Evolutionary conservation across 1,140 invertebrate species (phyloP).

Genomic region (Pseudomyrmex gracilis): DNA sequence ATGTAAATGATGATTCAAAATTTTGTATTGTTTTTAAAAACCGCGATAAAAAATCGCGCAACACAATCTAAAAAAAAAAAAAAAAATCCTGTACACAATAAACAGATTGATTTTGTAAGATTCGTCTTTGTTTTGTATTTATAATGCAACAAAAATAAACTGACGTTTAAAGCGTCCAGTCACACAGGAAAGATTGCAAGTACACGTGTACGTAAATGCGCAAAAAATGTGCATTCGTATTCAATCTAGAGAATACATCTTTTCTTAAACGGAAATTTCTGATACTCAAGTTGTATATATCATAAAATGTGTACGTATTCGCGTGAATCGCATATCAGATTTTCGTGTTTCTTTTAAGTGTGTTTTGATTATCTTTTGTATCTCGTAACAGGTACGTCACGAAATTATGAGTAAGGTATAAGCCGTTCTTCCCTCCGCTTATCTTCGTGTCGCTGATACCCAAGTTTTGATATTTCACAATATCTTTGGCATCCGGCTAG

Average conservation of each 20-base stretch:
- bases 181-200: background rate
- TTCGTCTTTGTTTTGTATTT: too few relatives aligned
- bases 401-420: background rate
- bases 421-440: background rate
- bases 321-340: background rate
- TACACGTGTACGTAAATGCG: background rate
- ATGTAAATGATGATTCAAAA: too few relatives aligned
- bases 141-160: too few relatives aligned
- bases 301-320: background rate
- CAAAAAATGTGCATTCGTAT: background rate
- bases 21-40: too few relatives aligned
- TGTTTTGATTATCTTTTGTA: constrained; percentile 13
- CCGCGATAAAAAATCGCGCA: too few relatives aligned
- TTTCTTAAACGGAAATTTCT: background rate
- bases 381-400: background rate
- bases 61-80: too few relatives aligned
- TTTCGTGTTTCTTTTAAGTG: background rate
- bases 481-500: background rate
- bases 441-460: background rate
- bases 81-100: too few relatives aligned
- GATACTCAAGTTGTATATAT: background rate
- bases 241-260: background rate
- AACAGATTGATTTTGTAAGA: too few relatives aligned
- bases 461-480: background rate
- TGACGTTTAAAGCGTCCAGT: too few relatives aligned